phyloP scores from a whole-genome alignment of 2,797 vertebrate species.

The Bradypus variegatus region DNA sequence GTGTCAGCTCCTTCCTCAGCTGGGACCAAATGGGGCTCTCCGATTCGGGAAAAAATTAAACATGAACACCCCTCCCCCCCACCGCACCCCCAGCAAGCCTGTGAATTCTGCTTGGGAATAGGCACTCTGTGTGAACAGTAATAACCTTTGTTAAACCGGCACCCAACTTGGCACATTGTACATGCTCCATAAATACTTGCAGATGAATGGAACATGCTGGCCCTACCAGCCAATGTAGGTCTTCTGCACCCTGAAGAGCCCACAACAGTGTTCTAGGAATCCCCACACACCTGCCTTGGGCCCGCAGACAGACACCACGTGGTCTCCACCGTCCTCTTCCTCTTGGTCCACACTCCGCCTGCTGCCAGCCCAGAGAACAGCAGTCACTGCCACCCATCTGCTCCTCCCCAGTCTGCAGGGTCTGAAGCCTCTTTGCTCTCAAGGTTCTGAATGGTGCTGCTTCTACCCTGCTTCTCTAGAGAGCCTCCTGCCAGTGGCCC shows the following conservation, averaged over 20 bases:
- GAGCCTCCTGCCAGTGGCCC: background rate
- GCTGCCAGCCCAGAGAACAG: no score
- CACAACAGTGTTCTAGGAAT: background rate
- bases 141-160: background rate
- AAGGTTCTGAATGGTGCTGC: background rate
- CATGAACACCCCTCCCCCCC: background rate
- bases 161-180: background rate
- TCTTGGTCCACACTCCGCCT: background rate
- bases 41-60: background rate
- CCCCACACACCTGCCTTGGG: background rate
- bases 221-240: background rate
- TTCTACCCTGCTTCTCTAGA: background rate
- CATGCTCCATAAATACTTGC: background rate
- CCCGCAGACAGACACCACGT: background rate
- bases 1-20: constrained; percentile 21
- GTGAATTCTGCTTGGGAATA: background rate
- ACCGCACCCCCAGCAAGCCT: background rate
- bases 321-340: background rate
- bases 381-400: background rate
- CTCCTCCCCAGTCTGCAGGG: background rate
- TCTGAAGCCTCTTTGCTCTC: background rate
- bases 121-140: background rate
- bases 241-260: background rate
- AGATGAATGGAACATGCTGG: background rate
- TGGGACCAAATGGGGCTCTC: background rate